These are phyloP conservation scores for Ophion ellenae DNA, from an alignment of 2,888 invertebrate species.

Conservation along the genomic window DNA sequence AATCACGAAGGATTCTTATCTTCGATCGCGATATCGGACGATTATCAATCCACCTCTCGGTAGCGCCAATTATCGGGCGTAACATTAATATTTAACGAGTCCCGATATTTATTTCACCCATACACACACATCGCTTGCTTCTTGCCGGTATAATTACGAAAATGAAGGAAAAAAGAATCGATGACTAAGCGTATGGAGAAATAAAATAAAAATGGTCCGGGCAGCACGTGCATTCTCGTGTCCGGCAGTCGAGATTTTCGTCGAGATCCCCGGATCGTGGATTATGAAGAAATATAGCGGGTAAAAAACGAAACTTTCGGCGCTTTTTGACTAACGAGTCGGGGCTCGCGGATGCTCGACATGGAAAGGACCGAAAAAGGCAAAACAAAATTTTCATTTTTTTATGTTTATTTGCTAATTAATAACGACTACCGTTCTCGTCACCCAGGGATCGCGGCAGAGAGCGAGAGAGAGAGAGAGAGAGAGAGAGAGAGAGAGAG, in stretches of 20 bases:
- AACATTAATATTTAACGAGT: constrained; percentile 54
- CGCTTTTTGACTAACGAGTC: constrained; percentile 51
- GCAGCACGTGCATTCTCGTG: constrained; percentile 52
- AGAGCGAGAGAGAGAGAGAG: not conserved
- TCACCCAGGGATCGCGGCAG: constrained; percentile 19
- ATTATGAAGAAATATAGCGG: constrained; percentile 64
- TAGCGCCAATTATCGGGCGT: constrained; percentile 48
- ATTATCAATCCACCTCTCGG: constrained; percentile 33
- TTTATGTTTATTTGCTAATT: constrained; percentile 64
- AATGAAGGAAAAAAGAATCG: constrained; percentile 37
- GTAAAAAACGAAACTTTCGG: constrained; percentile 19
- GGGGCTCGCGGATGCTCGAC: constrained; percentile 13
- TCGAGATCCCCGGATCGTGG: constrained; percentile 56
- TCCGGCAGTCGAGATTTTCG: constrained; percentile 57
- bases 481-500: not conserved
- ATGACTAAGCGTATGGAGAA: constrained; percentile 26
- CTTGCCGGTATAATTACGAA: constrained; percentile 22
- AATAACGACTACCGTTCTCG: constrained; percentile 65
- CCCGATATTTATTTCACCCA: constrained; percentile 38
- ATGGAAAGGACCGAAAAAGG: constrained; percentile 28
- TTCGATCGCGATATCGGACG: constrained; percentile 20
- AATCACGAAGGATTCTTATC: constrained; percentile 44
- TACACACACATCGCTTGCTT: constrained; percentile 31
- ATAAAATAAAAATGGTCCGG: constrained; percentile 5
- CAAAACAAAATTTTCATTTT: constrained; percentile 48